Conservation (phyloP, 2,888 invertebrate species). For the Athetis lepigone region DNA sequence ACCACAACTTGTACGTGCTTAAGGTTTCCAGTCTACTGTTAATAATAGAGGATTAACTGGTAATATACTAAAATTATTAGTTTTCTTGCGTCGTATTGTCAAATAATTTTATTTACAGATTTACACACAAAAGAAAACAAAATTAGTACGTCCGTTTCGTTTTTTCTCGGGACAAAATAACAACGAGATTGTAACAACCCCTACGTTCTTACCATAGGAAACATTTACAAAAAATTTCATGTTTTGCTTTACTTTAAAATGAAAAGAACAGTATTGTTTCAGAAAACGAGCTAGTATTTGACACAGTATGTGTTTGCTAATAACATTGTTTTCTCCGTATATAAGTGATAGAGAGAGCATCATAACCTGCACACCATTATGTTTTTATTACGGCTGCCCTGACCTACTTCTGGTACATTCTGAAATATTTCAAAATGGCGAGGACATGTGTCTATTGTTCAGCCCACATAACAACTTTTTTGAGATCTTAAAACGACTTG, state of each 20-base stretch:
- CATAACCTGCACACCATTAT: conserved; percentile 36
- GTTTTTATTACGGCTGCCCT: conserved; percentile 42
- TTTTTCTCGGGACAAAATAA: neutral
- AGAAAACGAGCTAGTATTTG: conserved; percentile 5
- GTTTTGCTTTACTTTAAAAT: neutral
- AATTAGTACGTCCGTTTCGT: neutral
- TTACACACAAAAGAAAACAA: neutral
- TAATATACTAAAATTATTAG: conserved; percentile 6
- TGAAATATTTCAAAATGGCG: conserved; percentile 39
- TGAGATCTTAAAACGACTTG: neutral
- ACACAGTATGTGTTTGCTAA: neutral
- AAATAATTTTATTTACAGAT: neutral
- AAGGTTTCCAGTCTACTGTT: neutral
- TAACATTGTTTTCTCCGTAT: conserved; percentile 7
- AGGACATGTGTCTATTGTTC: conserved; percentile 32
- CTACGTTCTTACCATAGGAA: neutral
- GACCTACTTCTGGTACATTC: conserved; percentile 42
- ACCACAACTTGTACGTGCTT: conserved; percentile 8
- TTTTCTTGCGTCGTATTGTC: conserved; percentile 1
- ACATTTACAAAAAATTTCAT: neutral
- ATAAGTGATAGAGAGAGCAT: conserved; percentile 17
- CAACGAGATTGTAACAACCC: neutral
- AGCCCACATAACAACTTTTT: conserved; percentile 7
- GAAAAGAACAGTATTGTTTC: neutral
- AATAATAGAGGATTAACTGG: conserved; percentile 4